Evolutionary conservation across 2,113 vertebrate species (phyloP), one percentile per base, ranked within the genome.

Genomic region (Ictalurus furcatus): DNA sequence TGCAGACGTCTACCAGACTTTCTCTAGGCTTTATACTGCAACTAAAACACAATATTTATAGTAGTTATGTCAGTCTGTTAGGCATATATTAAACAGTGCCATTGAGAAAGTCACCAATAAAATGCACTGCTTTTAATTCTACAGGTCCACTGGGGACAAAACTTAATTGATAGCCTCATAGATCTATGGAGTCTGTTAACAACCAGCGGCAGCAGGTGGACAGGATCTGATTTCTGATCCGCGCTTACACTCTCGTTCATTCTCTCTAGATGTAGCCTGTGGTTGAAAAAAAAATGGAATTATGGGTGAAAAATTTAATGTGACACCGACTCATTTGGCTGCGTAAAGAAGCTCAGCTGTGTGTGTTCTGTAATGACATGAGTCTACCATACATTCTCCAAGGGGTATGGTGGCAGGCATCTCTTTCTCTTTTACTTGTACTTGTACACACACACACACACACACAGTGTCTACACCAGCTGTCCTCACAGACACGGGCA

Each of bases 311-410:
- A 56, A 76, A 89, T 87, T 58, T 67, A 89, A 82, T 87, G 74
- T 89, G 88, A 88, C 88, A 85, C 17, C 37, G n/a, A 34, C 82
- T 85, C 28, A 88, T 91, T 89, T 89, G 88, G 30, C 82, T 28
- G 19, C 8, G 82, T 71, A 71, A 40, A 40, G 78, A 87, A 87
- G 74, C 86, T 87, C 13, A 85, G 65, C 63, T 74, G 81, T 85
- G 56, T 81, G 54, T 48, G 56, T 89, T 86, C 44, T 73, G 54
- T 54, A 85, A 71, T 85, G 63, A 52, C 44, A 19, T 40, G 65
- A 87, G 25, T 85, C 79, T n/a, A 79, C 61, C n/a, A 89, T 85
- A 84, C 16, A 74, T 84, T 84, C 80, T 84, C 80, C 37, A 74
- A 74, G 48, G 73, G 67, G 61, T 88, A 54, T 88, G 44, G 73